Evolutionary conservation across 1,140 invertebrate species (phyloP).

Genomic region (Kradibia gibbosae): DNA sequence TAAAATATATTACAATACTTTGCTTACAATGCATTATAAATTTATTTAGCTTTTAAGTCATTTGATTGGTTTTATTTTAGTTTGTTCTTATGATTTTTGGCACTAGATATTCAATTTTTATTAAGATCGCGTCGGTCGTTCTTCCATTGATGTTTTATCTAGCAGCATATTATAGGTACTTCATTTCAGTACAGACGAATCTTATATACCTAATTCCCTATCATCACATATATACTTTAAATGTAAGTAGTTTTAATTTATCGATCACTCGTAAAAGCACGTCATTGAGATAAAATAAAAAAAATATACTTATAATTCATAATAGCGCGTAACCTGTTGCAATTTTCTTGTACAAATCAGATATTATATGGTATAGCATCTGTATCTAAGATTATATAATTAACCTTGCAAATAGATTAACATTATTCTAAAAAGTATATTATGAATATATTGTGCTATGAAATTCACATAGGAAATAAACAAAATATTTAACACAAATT

Average conservation of each 20-base stretch:
- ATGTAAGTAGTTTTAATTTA: not conserved
- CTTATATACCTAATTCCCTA: not conserved
- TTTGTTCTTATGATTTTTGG: not conserved
- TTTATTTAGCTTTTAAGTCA: not conserved
- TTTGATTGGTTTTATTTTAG: not conserved
- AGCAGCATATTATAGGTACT: not conserved
- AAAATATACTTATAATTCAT: not conserved
- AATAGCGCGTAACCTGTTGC: not conserved
- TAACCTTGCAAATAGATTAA: too few relatives aligned
- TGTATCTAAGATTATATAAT: too few relatives aligned
- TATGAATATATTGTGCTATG: too few relatives aligned
- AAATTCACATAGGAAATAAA: too few relatives aligned
- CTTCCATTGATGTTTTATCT: not conserved
- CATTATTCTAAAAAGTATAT: too few relatives aligned
- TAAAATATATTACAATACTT: too few relatives aligned
- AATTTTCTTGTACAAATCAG: too few relatives aligned
- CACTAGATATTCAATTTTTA: not conserved
- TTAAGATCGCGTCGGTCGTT: not conserved
- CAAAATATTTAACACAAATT: too few relatives aligned
- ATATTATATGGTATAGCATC: too few relatives aligned
- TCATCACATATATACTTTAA: not conserved
- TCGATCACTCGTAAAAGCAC: not conserved
- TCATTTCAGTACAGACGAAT: not conserved
- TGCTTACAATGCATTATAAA: too few relatives aligned
- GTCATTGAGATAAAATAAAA: not conserved